Evolutionary conservation across 2,113 vertebrate species (phyloP).

Genomic region (Lathamus discolor): DNA sequence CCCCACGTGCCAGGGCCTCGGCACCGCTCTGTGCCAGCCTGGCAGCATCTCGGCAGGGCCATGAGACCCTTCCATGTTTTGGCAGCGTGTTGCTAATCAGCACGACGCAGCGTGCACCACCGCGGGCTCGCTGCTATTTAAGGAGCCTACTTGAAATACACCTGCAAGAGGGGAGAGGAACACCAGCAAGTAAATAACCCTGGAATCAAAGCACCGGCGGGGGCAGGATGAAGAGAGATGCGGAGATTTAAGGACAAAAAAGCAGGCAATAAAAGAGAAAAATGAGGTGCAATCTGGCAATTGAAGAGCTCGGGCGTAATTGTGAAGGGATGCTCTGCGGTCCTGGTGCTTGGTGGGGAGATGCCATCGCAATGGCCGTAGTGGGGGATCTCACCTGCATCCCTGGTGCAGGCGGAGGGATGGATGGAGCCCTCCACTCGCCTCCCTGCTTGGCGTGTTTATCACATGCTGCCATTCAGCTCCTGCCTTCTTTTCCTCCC

Average conservation of each 20-base stretch:
- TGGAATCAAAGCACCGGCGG: neutral
- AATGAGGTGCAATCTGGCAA: neutral
- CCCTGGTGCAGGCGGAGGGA: no score
- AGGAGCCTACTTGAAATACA: constrained; percentile 70
- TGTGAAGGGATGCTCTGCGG: fast-evolving
- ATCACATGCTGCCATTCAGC: neutral
- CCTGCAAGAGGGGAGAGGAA: constrained; percentile 60
- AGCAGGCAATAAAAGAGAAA: neutral
- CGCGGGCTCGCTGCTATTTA: constrained; percentile 58
- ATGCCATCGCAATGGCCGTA: neutral
- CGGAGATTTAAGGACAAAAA: neutral
- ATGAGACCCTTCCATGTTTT: constrained; percentile 23
- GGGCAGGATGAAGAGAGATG: neutral
- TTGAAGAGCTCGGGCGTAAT: fast-evolving
- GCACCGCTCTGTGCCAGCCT: neutral
- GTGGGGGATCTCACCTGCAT: fast-evolving
- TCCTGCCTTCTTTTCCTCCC: neutral
- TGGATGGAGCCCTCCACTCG: neutral
- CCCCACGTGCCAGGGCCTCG: neutral
- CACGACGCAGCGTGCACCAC: constrained; percentile 17
- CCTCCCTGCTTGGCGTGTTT: neutral
- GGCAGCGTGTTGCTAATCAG: constrained; percentile 53
- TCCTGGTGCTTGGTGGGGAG: neutral
- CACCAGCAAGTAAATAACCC: constrained; percentile 55
- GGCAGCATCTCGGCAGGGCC: neutral